These are phyloP conservation scores for Ophioninae sp. DNA, from an alignment of 2,888 invertebrate genomes.

Conservation along the genomic window DNA sequence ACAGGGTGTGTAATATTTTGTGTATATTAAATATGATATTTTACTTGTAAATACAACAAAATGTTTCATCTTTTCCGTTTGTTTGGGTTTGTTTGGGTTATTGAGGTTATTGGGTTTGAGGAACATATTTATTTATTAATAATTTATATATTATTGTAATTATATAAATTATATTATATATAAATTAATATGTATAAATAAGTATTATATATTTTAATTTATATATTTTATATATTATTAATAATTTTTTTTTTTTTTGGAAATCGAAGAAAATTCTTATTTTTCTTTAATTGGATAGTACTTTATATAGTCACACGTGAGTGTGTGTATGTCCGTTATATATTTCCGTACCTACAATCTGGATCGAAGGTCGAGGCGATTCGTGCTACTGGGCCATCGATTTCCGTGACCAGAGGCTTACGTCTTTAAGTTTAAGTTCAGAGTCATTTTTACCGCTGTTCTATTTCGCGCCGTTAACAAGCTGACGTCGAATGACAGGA, in stretches of 20 bases:
- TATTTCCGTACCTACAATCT: constrained; percentile 30
- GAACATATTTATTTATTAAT: too few species aligned
- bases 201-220: too few species aligned
- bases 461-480: constrained; percentile 37
- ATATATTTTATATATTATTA: too few species aligned
- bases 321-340: neutral
- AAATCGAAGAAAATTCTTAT: neutral
- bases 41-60: too few species aligned
- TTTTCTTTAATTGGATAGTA: neutral
- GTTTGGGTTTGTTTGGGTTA: too few species aligned
- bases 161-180: too few species aligned
- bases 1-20: too few species aligned
- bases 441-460: constrained; percentile 64
- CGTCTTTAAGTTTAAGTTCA: constrained; percentile 63
- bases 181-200: too few species aligned
- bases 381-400: constrained; percentile 64
- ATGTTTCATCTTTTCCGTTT: too few species aligned
- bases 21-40: too few species aligned
- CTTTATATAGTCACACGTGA: neutral
- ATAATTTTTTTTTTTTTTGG: neutral
- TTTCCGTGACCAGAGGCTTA: constrained; percentile 47
- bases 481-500: constrained; percentile 40
- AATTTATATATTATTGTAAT: too few species aligned
- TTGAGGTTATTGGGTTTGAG: too few species aligned
- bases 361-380: constrained; percentile 47